phyloP scores from a whole-genome alignment of 37 sponge, comb jelly and placozoan species.

The Ianthella basta region DNA sequence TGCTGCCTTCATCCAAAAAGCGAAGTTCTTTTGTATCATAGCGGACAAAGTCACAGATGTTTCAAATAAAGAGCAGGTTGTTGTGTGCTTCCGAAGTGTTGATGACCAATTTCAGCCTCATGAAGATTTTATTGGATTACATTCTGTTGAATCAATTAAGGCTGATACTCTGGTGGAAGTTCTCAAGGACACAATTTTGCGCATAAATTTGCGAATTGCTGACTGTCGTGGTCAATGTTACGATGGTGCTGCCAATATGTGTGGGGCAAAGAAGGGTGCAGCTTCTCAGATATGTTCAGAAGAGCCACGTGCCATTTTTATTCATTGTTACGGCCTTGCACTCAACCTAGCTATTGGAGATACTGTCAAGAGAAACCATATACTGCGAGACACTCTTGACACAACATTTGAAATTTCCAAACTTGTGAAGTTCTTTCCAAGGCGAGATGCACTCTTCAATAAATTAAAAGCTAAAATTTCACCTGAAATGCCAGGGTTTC shows the following conservation, averaged over 20 bases:
- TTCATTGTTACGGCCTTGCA: slow-evolving; percentile 60
- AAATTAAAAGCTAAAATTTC: slow-evolving; percentile 34
- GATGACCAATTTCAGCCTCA: slow-evolving; percentile 34
- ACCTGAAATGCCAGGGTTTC: slow-evolving; percentile 40
- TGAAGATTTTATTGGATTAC: slow-evolving; percentile 47
- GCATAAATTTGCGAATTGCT: slow-evolving; percentile 33
- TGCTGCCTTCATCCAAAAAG: neutral
- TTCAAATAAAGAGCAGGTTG: slow-evolving; percentile 45
- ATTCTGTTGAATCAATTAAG: slow-evolving; percentile 27
- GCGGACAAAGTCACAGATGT: slow-evolving; percentile 22
- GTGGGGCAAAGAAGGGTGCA: slow-evolving; percentile 41
- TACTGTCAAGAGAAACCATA: slow-evolving; percentile 28
- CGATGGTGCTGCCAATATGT: slow-evolving; percentile 57
- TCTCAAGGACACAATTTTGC: slow-evolving; percentile 41
- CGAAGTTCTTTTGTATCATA: neutral
- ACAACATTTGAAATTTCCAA: slow-evolving; percentile 59
- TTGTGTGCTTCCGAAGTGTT: slow-evolving; percentile 36
- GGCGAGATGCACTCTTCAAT: slow-evolving; percentile 42
- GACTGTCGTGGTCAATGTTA: slow-evolving; percentile 63
- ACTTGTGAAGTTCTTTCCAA: slow-evolving; percentile 54
- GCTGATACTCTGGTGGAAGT: slow-evolving; percentile 40
- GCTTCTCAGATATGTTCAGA: slow-evolving; percentile 41
- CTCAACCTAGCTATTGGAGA: slow-evolving; percentile 40
- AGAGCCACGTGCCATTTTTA: slow-evolving; percentile 54
- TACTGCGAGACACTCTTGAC: slow-evolving; percentile 53